These are phyloP conservation scores for Dasypolia templi DNA, from an alignment of 2,888 invertebrate species.

Conservation along the genomic window DNA sequence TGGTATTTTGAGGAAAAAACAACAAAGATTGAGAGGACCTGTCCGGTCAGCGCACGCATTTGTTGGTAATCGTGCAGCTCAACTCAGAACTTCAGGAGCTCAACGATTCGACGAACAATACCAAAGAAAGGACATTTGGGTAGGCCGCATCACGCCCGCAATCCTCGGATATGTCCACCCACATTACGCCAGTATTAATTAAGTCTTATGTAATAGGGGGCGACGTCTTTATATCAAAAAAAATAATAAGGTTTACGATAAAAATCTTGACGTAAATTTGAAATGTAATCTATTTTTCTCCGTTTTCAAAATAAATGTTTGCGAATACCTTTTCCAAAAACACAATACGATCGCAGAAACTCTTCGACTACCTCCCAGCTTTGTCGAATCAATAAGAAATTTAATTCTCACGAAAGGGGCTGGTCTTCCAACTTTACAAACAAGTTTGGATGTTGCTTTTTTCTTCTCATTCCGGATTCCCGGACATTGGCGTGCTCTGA, in stretches of 20 bases:
- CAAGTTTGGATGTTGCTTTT: conserved; percentile 65
- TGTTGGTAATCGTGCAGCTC: no score
- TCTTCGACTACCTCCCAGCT: conserved; percentile 14
- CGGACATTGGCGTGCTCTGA: conserved; percentile 54
- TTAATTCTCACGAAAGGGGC: conserved; percentile 63
- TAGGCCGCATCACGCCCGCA: no score
- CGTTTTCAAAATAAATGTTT: conserved; percentile 28
- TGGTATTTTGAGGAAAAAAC: no score
- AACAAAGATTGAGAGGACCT: no score
- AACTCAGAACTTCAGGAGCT: no score
- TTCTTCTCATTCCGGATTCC: conserved; percentile 63
- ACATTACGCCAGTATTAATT: background rate
- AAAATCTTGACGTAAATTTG: background rate
- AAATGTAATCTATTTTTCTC: no score
- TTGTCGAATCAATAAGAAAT: conserved; percentile 65
- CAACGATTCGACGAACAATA: no score
- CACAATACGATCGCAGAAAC: conserved; percentile 26
- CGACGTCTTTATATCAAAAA: background rate
- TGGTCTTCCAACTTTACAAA: conserved; percentile 58
- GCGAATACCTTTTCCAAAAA: conserved; percentile 22
- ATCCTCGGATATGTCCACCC: background rate
- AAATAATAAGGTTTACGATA: background rate
- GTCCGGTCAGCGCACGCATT: no score
- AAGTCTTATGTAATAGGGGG: background rate
- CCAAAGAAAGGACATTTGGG: no score